A percentile compares a stretch with the other conserved stretches of the same genome.
Conservation (phyloP, 2,797 vertebrate genomes). For the Crypturellus tataupa region DNA sequence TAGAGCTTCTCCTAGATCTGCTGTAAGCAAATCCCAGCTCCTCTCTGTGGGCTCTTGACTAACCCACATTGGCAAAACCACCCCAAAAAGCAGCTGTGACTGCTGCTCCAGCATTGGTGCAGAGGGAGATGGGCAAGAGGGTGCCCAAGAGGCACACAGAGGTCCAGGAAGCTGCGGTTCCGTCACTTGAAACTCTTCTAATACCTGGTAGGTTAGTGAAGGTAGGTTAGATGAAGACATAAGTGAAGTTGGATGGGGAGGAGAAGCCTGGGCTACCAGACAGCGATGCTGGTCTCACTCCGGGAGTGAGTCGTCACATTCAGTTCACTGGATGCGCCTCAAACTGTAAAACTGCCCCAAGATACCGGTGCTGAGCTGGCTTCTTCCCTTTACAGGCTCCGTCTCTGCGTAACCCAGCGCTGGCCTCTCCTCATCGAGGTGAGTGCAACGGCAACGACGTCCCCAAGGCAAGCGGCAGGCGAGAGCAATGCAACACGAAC, state of each 20-base stretch:
- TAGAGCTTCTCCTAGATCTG: too few species aligned
- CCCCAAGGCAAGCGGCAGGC: background rate
- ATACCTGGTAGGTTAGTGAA: background rate
- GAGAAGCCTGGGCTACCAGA: background rate
- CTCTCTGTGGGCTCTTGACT: background rate
- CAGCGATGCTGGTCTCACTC: background rate
- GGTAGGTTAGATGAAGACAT: too few species aligned
- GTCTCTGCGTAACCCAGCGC: background rate
- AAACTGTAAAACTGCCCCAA: background rate
- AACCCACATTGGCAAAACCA: accelerated
- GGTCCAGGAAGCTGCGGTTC: background rate
- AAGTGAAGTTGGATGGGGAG: background rate
- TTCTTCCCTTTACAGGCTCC: background rate
- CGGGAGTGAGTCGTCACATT: background rate
- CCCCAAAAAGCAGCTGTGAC: background rate
- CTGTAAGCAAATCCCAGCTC: too few species aligned
- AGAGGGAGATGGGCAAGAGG: too few species aligned
- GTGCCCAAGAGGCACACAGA: background rate
- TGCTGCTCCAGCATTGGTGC: too few species aligned
- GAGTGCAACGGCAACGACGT: background rate
- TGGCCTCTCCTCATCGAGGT: accelerated
- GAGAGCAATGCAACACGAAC: background rate
- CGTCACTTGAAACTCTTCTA: too few species aligned
- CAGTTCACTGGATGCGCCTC: background rate
- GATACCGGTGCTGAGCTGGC: background rate